Conservation (phyloP, 1,140 invertebrate genomes). For the Planococcus citri region DNA sequence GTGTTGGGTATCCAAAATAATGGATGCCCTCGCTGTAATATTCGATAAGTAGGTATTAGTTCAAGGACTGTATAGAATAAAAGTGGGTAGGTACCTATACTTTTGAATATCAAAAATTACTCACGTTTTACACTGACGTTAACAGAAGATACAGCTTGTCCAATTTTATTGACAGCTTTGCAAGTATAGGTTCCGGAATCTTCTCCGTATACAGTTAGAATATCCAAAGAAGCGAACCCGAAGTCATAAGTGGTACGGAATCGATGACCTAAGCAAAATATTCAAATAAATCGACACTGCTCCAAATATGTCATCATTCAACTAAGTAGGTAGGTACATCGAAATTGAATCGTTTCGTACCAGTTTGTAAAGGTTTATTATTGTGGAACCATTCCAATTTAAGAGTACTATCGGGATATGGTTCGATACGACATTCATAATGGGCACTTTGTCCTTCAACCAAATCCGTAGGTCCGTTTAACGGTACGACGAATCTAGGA, state of each 20-base stretch:
- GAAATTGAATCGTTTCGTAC: too few relatives aligned
- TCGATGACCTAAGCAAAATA: slow-evolving; percentile 50
- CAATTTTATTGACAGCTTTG: slow-evolving; percentile 73
- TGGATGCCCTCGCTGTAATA: slow-evolving; percentile 60
- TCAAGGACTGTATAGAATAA: too few relatives aligned
- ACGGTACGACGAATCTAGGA: slow-evolving; percentile 70
- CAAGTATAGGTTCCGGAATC: slow-evolving; percentile 88
- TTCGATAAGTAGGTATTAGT: too few relatives aligned
- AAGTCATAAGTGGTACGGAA: slow-evolving; percentile 89
- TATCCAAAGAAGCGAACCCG: slow-evolving; percentile 86
- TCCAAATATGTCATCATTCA: too few relatives aligned
- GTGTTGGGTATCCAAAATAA: slow-evolving; percentile 89
- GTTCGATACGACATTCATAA: slow-evolving; percentile 92
- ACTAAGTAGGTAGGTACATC: neutral
- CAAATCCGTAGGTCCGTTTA: slow-evolving; percentile 67
- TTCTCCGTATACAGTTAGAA: slow-evolving; percentile 83
- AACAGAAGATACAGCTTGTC: slow-evolving; percentile 65
- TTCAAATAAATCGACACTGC: too few relatives aligned
- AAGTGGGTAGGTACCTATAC: too few relatives aligned
- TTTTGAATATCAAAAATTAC: slow-evolving; percentile 31
- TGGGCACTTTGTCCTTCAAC: slow-evolving; percentile 80
- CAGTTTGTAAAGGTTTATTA: slow-evolving; percentile 74
- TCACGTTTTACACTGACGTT: slow-evolving; percentile 69
- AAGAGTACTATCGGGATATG: slow-evolving; percentile 85
- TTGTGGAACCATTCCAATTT: slow-evolving; percentile 91